Base-by-base conservation (phyloP, 2,888 invertebrate species). In the Empis livida region DNA sequence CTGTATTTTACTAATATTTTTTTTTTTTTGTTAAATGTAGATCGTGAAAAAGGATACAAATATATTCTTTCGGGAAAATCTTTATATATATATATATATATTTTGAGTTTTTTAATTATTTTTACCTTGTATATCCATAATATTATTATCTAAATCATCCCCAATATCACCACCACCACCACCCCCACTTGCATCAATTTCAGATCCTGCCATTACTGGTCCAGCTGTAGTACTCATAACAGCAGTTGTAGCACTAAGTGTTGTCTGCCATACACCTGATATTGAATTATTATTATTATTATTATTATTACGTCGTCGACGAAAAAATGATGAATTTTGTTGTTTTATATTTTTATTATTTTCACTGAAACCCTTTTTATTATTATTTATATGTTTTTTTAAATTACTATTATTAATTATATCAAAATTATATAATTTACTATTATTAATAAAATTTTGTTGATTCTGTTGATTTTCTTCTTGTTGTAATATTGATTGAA, bases 251-350 rank as follows among this genome's bases (percentile, higher is more conserved):
- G 52, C 53, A 48, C 53, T 56, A 52, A 58, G 44, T 51, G 54
- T 52, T 20, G 55, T 53, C 46, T 57, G 57, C 57, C 57, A 56
- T 50, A 54, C 56, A 51, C 53, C 48, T 11, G 54, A 45, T 10
- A 52, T 32, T 42, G 52, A 51, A 2, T 48, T 45, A 11, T 43
- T 40, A 13, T 44, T 46, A 9, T 45, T n/a, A n/a, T n/a, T 46
- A 9, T 40, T 38, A 17, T 53, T 44, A 17, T 52, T 51, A 42
- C 53, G 54, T 8, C 49, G 49, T 10, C 54, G 51, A 30, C 51
- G 54, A 47, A 52, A 53, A 35, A 54, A 51, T 46, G 46, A 40
- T 42, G 43, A 42, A 37, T 45, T 43, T 27, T 9, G 23, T 15
- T 16, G 3, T 39, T 10, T 17, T 10, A 5, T 17, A 39, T 17